Percentiles rank a stretch among this genome's conserved stretches.
These are phyloP conservation scores for Macaria liturata DNA, from an alignment of 2,888 invertebrate species.

Conservation along the genomic window DNA sequence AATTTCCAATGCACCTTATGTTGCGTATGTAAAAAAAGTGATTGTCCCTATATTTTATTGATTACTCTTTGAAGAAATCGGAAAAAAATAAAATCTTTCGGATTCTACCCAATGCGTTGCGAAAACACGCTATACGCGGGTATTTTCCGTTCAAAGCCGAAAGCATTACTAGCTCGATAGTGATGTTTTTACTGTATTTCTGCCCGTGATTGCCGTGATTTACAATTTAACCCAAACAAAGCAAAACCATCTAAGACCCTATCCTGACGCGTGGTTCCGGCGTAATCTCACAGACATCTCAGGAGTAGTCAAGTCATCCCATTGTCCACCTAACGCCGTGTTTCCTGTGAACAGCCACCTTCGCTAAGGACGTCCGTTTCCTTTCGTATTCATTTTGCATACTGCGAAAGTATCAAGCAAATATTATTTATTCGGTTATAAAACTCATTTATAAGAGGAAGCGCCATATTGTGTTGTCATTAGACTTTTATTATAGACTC, in stretches of 20 bases:
- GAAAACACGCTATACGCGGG: no score
- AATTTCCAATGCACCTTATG: no score
- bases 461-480: conserved; percentile 43
- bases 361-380: conserved; percentile 76
- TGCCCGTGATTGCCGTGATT: no score
- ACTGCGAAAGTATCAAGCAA: conserved; percentile 52
- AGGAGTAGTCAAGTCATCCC: conserved; percentile 42
- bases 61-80: no score
- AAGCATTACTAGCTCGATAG: no score
- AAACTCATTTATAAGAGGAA: conserved; percentile 55
- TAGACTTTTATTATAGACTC: conserved; percentile 28
- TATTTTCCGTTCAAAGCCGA: no score
- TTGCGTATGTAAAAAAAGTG: no score
- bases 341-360: conserved; percentile 61
- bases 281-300: conserved; percentile 16
- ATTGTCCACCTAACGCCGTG: conserved; percentile 61
- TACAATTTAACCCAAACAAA: background rate
- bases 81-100: no score
- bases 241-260: background rate
- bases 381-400: conserved; percentile 62
- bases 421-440: conserved; percentile 44
- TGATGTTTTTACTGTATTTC: no score
- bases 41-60: no score
- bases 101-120: no score
- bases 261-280: no score